Conservation (phyloP, 2,797 vertebrate genomes). For the Falco columbarius region DNA sequence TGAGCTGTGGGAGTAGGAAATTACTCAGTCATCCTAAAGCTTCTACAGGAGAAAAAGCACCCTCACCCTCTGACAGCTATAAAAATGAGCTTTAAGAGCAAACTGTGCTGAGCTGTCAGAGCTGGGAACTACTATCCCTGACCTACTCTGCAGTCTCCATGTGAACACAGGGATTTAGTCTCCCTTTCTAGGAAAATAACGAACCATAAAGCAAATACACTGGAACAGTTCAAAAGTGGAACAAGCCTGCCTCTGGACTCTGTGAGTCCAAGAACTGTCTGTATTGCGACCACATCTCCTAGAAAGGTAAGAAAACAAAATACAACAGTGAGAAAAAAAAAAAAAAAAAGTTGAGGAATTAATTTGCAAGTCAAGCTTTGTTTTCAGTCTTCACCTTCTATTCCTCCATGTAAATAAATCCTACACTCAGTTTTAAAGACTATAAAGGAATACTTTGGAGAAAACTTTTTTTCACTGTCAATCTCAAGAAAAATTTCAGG, state of each 20-base stretch:
- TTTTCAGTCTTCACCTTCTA: background rate
- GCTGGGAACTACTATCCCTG: background rate
- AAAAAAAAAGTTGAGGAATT: background rate
- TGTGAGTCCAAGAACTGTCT: background rate
- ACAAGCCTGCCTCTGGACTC: background rate
- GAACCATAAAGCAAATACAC: background rate
- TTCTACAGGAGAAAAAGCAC: background rate
- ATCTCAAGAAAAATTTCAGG: background rate
- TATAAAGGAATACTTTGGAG: background rate
- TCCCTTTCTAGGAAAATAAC: background rate
- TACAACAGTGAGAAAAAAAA: background rate
- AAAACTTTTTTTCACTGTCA: background rate
- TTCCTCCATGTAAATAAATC: background rate
- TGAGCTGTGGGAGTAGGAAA: background rate
- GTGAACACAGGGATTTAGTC: background rate
- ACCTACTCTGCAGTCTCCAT: background rate
- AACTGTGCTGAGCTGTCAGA: background rate
- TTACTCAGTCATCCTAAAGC: background rate
- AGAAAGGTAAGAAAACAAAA: background rate
- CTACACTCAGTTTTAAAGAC: background rate
- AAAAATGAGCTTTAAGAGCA: background rate
- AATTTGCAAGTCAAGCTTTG: background rate
- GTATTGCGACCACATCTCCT: background rate
- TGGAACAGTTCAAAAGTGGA: background rate
- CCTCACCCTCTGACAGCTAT: background rate